phyloP scores from a whole-genome alignment of 2,888 invertebrate species.

The Dolichopus griseipennis region DNA sequence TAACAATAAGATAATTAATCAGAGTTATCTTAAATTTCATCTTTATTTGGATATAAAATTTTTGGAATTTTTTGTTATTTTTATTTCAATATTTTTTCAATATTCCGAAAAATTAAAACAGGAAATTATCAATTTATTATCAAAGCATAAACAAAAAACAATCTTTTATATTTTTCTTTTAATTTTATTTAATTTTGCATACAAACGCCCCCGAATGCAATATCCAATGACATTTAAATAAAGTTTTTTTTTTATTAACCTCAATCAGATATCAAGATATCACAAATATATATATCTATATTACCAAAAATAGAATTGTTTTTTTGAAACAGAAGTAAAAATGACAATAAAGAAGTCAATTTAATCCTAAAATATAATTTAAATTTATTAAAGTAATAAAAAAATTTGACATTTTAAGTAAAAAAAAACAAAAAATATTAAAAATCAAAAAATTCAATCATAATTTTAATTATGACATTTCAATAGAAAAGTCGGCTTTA shows the following conservation, averaged over 20 bases:
- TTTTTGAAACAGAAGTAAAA: background rate
- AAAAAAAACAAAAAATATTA: background rate
- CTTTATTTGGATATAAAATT: background rate
- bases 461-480: no score
- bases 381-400: constrained; percentile 2
- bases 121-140: background rate
- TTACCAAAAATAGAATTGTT: background rate
- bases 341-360: background rate
- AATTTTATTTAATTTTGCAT: background rate
- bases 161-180: background rate
- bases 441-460: no score
- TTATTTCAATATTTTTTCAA: background rate
- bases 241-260: background rate
- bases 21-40: background rate
- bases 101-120: background rate
- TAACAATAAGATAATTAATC: background rate
- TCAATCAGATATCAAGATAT: background rate
- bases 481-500: no score
- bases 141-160: background rate
- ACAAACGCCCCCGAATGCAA: background rate
- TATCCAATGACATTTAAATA: background rate
- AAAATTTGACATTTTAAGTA: background rate
- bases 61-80: background rate
- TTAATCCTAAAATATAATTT: background rate
- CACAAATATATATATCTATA: background rate